Evolutionary conservation across 2,113 vertebrate genomes (phyloP), one percentile per base, ranked within the genome.

Genomic region (Rhea pennata): DNA sequence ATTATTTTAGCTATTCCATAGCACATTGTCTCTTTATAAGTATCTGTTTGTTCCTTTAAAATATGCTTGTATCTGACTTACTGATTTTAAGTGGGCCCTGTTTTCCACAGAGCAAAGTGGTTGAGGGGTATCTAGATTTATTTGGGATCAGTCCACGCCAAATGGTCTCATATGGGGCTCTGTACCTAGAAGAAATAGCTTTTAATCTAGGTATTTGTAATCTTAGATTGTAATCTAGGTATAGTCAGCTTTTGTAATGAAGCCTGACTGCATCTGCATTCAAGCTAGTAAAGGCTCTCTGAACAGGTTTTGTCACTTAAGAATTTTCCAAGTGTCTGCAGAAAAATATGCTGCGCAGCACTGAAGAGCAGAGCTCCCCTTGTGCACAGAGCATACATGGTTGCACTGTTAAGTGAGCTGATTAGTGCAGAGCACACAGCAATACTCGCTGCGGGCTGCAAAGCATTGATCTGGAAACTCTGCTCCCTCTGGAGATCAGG

Each of bases 351-450:
- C 12, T 42, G 77, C 16, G 7, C 22, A 20, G 36, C 19, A 24
- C 87, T 61, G 1, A 29, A 74, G 44, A 71, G 76, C 56, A 56
- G 78, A 59, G 83, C 12, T 33, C 26, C 67, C 64, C 26, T 66
- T 0, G 0, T 16, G 79, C 24, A 29, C 50, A 21, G 50, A 27
- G n/a, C 48, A 36, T 31, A 2, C 7, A 23, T 0, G 39, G 76
- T 1, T 66, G 88, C 2, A 3, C 12, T 75, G 87, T 53, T 54
- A 59, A 77, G 72, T 39, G 73, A 87, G 87, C 80, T 39, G 91
- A 39, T 40, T 24, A 42, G 87, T 31, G 16, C 66, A 40, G 65
- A 42, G n/a, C 42, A 9, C 3, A 27, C 69, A 90, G 94, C 86
- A 78, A 76, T 6, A 1, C n/a, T 22, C 16, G 87, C 89, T 89